phyloP scores from a whole-genome alignment of 2,888 invertebrate genomes.

The Napeogenes sylphis region DNA sequence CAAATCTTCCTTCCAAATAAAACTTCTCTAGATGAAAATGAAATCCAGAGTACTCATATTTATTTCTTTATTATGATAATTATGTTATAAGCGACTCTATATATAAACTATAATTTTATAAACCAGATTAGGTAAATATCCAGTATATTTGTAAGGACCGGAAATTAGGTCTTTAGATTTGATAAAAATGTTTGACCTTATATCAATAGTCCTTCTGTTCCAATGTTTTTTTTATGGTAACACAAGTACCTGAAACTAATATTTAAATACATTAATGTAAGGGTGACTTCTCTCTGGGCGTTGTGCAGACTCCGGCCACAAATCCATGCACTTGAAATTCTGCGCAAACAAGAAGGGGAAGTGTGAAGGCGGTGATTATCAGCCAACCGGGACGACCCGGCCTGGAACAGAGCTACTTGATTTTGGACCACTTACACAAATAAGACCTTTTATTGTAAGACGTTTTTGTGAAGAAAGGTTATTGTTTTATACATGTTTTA shows the following conservation, averaged over 20 bases:
- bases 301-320: conserved; percentile 32
- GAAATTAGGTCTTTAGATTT: too few relatives aligned
- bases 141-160: too few relatives aligned
- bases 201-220: not conserved
- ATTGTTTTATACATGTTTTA: too few relatives aligned
- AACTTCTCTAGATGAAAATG: too few relatives aligned
- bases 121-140: too few relatives aligned
- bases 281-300: conserved; percentile 13
- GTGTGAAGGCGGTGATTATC: conserved; percentile 69
- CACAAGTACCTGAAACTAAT: not conserved
- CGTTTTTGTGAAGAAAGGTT: too few relatives aligned
- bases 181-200: not conserved
- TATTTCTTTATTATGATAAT: too few relatives aligned
- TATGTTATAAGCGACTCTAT: too few relatives aligned
- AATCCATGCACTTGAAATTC: conserved; percentile 61
- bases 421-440: conserved; percentile 4
- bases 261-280: not conserved
- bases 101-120: too few relatives aligned
- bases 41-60: too few relatives aligned
- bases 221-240: not conserved
- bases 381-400: conserved; percentile 62
- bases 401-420: conserved; percentile 25
- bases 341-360: conserved; percentile 46
- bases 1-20: too few relatives aligned
- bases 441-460: not conserved